phyloP scores from a whole-genome alignment of 2,113 vertebrate species.

The Manacus vitellinus region DNA sequence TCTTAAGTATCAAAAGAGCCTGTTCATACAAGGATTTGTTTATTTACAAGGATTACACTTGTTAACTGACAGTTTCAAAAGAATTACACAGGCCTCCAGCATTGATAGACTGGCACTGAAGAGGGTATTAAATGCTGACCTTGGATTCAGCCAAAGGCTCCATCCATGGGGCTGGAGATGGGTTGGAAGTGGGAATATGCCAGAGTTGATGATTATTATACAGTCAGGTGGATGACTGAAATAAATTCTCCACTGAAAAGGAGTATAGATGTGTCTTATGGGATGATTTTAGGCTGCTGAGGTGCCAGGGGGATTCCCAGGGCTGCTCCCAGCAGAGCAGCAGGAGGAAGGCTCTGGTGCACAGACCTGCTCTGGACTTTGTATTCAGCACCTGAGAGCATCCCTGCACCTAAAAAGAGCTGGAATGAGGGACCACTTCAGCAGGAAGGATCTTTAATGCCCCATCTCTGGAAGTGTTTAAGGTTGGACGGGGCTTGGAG shows the following conservation, averaged over 20 bases:
- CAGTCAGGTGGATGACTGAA: background rate
- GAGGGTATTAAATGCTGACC: background rate
- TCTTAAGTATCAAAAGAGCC: background rate
- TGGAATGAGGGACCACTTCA: background rate
- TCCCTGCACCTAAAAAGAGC: background rate
- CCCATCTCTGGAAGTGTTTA: rapidly evolving
- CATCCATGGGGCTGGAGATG: background rate
- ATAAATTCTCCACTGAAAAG: background rate
- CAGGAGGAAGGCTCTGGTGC: background rate
- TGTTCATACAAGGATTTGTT: constrained; percentile 19
- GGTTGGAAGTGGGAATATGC: background rate
- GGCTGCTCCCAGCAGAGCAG: background rate
- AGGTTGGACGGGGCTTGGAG: rapidly evolving
- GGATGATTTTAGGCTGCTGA: rapidly evolving
- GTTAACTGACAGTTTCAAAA: constrained; percentile 29
- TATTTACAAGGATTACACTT: constrained; percentile 43
- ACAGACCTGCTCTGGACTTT: rapidly evolving
- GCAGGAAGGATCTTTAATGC: background rate
- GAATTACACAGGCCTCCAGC: background rate
- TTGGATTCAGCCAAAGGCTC: background rate
- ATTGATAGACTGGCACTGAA: background rate
- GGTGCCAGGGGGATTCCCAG: background rate
- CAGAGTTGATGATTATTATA: background rate
- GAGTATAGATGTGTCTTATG: background rate
- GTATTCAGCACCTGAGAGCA: background rate